Evolutionary conservation across 2,888 invertebrate species (phyloP), one percentile per base, ranked within the genome.

Genomic region (Sturmia bella): DNA sequence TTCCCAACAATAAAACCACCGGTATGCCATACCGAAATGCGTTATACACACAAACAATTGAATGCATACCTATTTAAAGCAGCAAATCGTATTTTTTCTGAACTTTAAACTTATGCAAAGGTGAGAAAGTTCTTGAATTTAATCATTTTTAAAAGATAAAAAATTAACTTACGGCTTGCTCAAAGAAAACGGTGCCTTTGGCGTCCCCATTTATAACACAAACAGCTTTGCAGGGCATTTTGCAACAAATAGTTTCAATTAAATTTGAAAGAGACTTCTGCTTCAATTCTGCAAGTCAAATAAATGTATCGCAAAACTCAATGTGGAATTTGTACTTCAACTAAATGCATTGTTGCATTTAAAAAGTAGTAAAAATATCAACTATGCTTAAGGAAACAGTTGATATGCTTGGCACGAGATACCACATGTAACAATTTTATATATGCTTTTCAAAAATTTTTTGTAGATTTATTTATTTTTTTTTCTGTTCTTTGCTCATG

Each of bases 181-280:
- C 94, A 89, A 98, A 97, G 91, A 92, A 94, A 76, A 98, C 92
- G 9, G 95, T 96, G 84, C 98, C 98, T 86, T 93, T 93, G 43
- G 96, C 96, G 90, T 97, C 96, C 24, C 97, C 97, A 84, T 94
- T 95, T 84, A 98, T 92, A 86, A 97, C 96, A 90, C 96, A 96
- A 80, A 97, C 97, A 77, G 97, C 97, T 93, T 95, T 96, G 21
- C 90, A 89, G 80, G 93, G 91, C 94, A 94, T 94, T 86, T 87
- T 50, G 1, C 17, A 45, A 41, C 27, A 56, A 63, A 59, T 41
- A 50, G 3, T 15, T 17, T 24, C 39, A 6, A 19, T 54, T 15
- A 57, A 15, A 59, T 24, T 24, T 15, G 45, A 7, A 41, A 12
- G 2, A 4, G 11, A 43, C 15, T 57, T n/a, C 50, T 13, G 17